Evolutionary conservation across 2,888 invertebrate genomes (phyloP).

Genomic region (Leptinotarsa peninsularis): DNA sequence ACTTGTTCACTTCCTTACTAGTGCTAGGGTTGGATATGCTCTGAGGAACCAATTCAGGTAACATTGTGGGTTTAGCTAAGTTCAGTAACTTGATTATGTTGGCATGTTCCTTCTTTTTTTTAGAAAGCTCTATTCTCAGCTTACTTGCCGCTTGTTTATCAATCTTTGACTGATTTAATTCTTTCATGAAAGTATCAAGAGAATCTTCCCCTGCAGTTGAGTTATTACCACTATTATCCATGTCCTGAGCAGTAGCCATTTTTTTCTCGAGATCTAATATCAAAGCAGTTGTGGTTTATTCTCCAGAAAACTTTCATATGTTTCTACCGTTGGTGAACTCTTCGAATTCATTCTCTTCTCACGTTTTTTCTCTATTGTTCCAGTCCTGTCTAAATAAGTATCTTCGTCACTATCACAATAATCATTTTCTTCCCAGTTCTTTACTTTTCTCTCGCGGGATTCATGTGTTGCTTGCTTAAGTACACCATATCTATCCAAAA

Average conservation of each 20-base stretch:
- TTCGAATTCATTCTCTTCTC: conserved; percentile 79
- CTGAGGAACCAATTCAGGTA: conserved; percentile 68
- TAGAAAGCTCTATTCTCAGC: conserved; percentile 77
- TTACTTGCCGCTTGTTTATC: conserved; percentile 74
- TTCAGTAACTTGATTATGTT: conserved; percentile 79
- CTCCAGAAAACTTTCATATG: conserved; percentile 78
- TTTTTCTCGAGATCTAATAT: conserved; percentile 73
- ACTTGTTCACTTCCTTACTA: conserved; percentile 38
- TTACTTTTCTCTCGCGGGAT: conserved; percentile 81
- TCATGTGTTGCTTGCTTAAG: no score
- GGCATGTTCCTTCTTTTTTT: conserved; percentile 76
- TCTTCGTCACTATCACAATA: conserved; percentile 96
- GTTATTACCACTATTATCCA: conserved; percentile 53
- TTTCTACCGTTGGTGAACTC: conserved; percentile 72
- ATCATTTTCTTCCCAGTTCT: conserved; percentile 88
- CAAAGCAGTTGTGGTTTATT: conserved; percentile 65
- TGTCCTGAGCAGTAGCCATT: conserved; percentile 64
- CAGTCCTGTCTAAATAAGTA: conserved; percentile 94
- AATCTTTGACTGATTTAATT: conserved; percentile 67
- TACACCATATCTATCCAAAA: no score
- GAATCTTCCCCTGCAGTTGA: conserved; percentile 73
- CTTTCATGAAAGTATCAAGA: conserved; percentile 86
- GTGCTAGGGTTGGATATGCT: conserved; percentile 36
- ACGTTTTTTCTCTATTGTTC: conserved; percentile 89
- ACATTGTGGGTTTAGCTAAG: conserved; percentile 77